Base-by-base conservation (phyloP, 2,113 vertebrate species). In the Prietella phreatophila region DNA sequence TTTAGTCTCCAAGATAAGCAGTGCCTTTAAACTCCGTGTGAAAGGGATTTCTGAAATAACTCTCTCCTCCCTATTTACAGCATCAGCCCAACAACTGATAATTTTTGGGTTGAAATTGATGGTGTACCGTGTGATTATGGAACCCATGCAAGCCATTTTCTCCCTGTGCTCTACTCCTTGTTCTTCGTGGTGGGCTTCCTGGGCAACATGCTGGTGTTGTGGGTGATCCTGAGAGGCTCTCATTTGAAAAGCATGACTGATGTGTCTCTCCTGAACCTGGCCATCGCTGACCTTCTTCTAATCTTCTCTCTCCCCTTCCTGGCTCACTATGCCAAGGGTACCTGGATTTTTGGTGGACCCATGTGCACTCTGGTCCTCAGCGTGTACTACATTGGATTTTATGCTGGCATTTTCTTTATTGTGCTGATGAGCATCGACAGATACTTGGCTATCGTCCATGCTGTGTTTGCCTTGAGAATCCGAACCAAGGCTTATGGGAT, bases 391-490 rank as follows among this genome's bases (percentile, higher is more conserved):
- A 82, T 96, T 0, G 96, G 96, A 42, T 97, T 97, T 85, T 98
- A 97, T 88, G 92, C 95, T 0, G 96, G 96, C 1, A 96, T 96
- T 87, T 97, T 98, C 19, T 98, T 99, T 89, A 95, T 97, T 58
- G 94, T 95, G 89, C 93, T 98, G n/a, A 91, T 99, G 95, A 97
- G 97, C 25, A 83, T 99, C 0, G 97, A 99, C 84, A 93, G 96
- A 15, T 99, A 98, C 87, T 90, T 98, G 93, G 97, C 97, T 4
- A 96, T 99, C 5, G 97, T 99, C 20, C 96, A 97, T 0, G 96
- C 97, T 0, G 93, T 98, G 89, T 96, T 96, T 81, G 95, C 96
- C 0, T 58, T 97, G 55, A 97, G 91, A 91, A 94, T 94, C 60
- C 92, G 96, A 67, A 96, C 95, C 0, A 94, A 94, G 11, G 87